These are phyloP conservation scores for Sphecodes monilicornis DNA, from an alignment of 2,888 invertebrate species.

Conservation along the genomic window DNA sequence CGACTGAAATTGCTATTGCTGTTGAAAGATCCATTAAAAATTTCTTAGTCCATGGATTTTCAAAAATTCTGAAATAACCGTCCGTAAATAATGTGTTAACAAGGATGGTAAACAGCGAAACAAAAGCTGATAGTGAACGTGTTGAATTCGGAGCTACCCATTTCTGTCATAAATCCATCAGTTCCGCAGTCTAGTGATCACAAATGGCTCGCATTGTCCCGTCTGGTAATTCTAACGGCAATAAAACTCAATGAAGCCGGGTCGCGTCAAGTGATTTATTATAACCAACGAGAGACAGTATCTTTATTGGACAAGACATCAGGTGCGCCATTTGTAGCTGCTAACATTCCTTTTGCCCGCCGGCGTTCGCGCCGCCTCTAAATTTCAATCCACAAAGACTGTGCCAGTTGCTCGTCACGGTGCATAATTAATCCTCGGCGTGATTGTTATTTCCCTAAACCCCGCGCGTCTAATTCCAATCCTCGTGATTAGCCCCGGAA, in stretches of 20 bases:
- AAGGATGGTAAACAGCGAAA: too few relatives aligned
- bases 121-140: too few relatives aligned
- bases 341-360: background rate
- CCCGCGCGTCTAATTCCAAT: slow-evolving; percentile 12
- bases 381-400: slow-evolving; percentile 1
- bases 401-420: background rate
- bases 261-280: background rate
- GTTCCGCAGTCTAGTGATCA: background rate
- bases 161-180: too few relatives aligned
- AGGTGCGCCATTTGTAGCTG: background rate
- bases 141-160: too few relatives aligned
- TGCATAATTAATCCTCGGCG: slow-evolving; percentile 21
- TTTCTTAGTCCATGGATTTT: too few relatives aligned
- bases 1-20: too few relatives aligned
- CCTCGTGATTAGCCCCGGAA: slow-evolving; percentile 14
- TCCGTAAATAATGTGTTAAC: too few relatives aligned
- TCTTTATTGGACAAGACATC: slow-evolving; percentile 2
- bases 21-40: too few relatives aligned
- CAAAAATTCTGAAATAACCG: too few relatives aligned
- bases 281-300: background rate
- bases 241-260: background rate
- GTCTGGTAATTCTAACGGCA: background rate
- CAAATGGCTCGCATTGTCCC: background rate
- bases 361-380: background rate
- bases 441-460: slow-evolving; percentile 3